Percentiles rank a stretch among this genome's conserved stretches.
Evolutionary conservation across 2,113 vertebrate species (phyloP).

Genomic region (Nibea albiflora): DNA sequence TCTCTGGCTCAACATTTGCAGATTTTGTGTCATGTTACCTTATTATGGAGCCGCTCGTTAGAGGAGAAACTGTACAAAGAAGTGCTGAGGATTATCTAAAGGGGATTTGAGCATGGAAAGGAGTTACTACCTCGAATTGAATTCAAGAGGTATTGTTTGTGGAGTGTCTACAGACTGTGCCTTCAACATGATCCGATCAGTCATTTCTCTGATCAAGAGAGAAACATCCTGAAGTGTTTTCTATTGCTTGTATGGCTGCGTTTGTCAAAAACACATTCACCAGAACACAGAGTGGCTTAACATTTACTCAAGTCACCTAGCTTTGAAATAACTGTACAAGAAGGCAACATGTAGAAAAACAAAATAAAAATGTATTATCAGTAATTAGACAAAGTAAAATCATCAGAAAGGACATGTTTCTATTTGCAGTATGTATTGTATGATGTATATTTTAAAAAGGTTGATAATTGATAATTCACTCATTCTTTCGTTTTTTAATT

Average conservation of each 20-base stretch:
- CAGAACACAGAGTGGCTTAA: not conserved
- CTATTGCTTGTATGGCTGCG: not conserved
- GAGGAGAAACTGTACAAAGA: not conserved
- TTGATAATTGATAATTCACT: no score
- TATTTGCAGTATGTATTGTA: not conserved
- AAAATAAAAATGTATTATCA: not conserved
- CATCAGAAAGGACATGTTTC: not conserved
- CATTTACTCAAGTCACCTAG: not conserved
- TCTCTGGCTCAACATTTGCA: constrained; percentile 1
- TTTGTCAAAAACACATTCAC: not conserved
- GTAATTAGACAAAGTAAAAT: not conserved
- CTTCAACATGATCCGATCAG: not conserved
- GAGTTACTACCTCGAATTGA: constrained; percentile 1
- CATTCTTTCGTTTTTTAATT: no score
- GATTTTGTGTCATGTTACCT: not conserved
- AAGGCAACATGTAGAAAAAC: not conserved
- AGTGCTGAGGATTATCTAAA: not conserved
- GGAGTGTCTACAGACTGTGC: not conserved
- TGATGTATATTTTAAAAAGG: no score
- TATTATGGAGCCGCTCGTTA: not conserved
- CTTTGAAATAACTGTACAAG: not conserved
- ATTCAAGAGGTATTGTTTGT: not conserved
- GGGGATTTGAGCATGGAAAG: not conserved
- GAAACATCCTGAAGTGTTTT: not conserved
- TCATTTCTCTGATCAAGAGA: not conserved